phyloP scores from a whole-genome alignment of 1,140 invertebrate genomes.

The Aphelenchoides fujianensis region DNA sequence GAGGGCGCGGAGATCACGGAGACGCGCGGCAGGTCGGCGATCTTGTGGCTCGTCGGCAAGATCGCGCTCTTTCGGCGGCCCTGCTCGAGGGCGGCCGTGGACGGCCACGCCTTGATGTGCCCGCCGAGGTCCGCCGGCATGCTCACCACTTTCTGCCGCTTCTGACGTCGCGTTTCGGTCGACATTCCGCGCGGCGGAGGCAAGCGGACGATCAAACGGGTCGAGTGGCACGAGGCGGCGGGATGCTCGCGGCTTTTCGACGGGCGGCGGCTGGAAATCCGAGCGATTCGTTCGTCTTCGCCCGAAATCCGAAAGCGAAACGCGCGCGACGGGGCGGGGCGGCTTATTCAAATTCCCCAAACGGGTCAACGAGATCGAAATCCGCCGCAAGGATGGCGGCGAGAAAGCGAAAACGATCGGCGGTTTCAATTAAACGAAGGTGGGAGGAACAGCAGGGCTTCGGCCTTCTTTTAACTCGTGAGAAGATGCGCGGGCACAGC shows the following conservation, averaged over 20 bases:
- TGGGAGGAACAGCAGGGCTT: not conserved
- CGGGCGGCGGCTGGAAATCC: not conserved
- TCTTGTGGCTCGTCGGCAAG: too few species aligned
- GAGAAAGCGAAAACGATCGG: not conserved
- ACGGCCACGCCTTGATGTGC: not conserved
- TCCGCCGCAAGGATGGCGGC: not conserved
- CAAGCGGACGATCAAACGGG: not conserved
- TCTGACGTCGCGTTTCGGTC: not conserved
- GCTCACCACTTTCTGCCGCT: not conserved
- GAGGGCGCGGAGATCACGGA: not conserved
- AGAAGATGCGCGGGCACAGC: too few species aligned
- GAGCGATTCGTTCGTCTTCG: not conserved
- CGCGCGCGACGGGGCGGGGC: not conserved
- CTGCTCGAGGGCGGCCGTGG: not conserved
- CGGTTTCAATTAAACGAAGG: not conserved
- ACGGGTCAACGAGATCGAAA: not conserved
- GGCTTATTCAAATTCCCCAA: not conserved
- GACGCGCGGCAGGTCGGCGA: not conserved
- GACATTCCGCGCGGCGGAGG: not conserved
- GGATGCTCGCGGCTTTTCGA: not conserved
- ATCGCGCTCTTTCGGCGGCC: not conserved
- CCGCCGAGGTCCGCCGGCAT: not conserved
- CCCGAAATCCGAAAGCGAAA: not conserved
- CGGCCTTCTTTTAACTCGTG: too few species aligned
- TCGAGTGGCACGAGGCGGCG: not conserved